These are phyloP conservation scores for Drymonia ruficornis DNA, from an alignment of 2,888 invertebrate species.

Conservation along the genomic window DNA sequence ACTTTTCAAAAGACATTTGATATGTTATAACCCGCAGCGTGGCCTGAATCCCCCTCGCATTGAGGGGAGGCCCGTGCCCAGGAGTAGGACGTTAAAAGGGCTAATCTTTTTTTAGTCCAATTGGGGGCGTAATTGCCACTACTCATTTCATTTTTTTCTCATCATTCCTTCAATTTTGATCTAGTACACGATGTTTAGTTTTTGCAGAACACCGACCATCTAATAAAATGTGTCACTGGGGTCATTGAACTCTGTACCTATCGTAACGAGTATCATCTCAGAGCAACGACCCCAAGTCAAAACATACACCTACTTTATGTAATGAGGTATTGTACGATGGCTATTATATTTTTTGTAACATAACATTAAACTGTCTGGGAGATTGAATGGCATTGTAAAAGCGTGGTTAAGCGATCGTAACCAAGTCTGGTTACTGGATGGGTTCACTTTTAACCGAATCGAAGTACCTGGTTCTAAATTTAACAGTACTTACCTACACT, in stretches of 20 bases:
- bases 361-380: constrained; percentile 2
- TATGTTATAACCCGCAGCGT: too few species aligned
- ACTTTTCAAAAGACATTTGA: too few species aligned
- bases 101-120: too few species aligned
- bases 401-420: neutral
- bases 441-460: too few species aligned
- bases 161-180: neutral
- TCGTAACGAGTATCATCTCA: constrained; percentile 38
- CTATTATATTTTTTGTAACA: constrained; percentile 4
- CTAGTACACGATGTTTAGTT: neutral
- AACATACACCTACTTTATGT: constrained; percentile 48
- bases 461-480: too few species aligned
- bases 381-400: neutral
- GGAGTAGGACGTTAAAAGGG: too few species aligned
- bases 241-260: constrained; percentile 41
- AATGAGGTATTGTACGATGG: constrained; percentile 42
- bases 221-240: constrained; percentile 34
- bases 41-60: too few species aligned
- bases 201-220: neutral
- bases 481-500: too few species aligned
- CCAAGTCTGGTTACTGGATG: neutral
- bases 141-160: too few species aligned
- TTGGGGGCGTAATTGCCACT: too few species aligned
- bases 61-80: too few species aligned
- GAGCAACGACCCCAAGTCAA: constrained; percentile 48